These are phyloP conservation scores for Drosophila neonasuta DNA, from an alignment of 2,888 invertebrate species.

Conservation along the genomic window DNA sequence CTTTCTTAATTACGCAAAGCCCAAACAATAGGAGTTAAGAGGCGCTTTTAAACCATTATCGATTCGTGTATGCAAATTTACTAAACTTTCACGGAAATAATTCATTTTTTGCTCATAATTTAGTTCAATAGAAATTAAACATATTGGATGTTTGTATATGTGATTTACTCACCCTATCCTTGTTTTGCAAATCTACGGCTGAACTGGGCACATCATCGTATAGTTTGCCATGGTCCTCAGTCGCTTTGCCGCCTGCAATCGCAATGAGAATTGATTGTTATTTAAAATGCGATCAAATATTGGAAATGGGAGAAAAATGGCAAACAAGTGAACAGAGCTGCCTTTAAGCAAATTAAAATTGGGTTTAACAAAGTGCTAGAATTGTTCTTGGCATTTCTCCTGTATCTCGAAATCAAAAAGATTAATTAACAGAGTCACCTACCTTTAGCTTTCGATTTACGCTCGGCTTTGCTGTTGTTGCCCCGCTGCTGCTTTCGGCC, in stretches of 20 bases:
- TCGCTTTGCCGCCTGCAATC: slow-evolving; percentile 84
- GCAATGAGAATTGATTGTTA: not conserved
- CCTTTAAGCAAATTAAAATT: not conserved
- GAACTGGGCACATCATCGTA: slow-evolving; percentile 95
- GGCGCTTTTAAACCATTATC: no score
- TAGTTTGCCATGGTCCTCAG: slow-evolving; percentile 90
- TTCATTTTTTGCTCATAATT: no score
- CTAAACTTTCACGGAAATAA: no score
- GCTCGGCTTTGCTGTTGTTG: slow-evolving; percentile 55
- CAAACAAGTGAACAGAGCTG: slow-evolving; percentile 7
- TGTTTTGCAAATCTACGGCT: slow-evolving; percentile 96
- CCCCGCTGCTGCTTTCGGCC: slow-evolving; percentile 54
- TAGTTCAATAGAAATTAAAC: no score
- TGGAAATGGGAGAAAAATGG: slow-evolving; percentile 23
- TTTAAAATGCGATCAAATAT: not conserved
- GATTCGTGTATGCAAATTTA: no score
- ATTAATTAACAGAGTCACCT: slow-evolving; percentile 42
- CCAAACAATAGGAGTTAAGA: no score
- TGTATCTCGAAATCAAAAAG: not conserved
- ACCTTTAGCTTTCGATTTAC: slow-evolving; percentile 81
- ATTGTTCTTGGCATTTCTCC: not conserved
- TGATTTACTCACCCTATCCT: slow-evolving; percentile 89
- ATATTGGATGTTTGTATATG: no score
- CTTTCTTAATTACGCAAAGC: no score
- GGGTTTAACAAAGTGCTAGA: not conserved